Base-by-base conservation (phyloP, 2,888 invertebrate species). In the Tetropium fuscum region DNA sequence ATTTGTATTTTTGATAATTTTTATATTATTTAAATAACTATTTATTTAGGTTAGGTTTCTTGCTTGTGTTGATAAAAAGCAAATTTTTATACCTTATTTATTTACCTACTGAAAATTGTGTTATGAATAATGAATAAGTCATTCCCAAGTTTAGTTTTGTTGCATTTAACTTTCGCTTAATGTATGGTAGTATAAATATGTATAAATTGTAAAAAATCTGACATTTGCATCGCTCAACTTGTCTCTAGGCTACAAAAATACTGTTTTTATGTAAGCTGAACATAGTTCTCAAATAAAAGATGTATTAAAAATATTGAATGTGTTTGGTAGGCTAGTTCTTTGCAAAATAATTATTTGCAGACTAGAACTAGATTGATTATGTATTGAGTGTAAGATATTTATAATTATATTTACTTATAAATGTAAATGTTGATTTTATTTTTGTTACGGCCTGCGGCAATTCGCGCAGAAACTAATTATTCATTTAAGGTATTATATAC, bases 341-440 rank as follows among this genome's bases (percentile, higher is more conserved):
- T 75, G 77, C 77, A 76, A 74, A 70, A 59, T 63, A 66, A 64
- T 72, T 68, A 66, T 53, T 75, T 80, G 78, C 78, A 73, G 73
- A 71, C 68, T 80, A 80, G 80, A 78, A 79, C 79, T 81, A 80
- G 79, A 63, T 73, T 72, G 79, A 63, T 73, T 73, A 77, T 82
- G 81, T 82, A 81, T 80, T 78, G 80, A 78, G 79, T 82, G 82
- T 82, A 82, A 82, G 80, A 82, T 82, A 82, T 82, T 82, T 82
- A 81, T 81, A 80, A 81, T 79, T 82, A 82, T 82, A 82, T 81
- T 82, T 81, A 81, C 80, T 81, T 82, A 81, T 81, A 80, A 81
- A 80, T 81, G 80, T 80, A 72, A 13, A 11, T 18, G 47, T 34
- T 32, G 40, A 48, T 48, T 48, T 48, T 22, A 48, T 48, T 48